Conservation (phyloP, 1,140 invertebrate species). For the Cheumatopsyche charites region DNA sequence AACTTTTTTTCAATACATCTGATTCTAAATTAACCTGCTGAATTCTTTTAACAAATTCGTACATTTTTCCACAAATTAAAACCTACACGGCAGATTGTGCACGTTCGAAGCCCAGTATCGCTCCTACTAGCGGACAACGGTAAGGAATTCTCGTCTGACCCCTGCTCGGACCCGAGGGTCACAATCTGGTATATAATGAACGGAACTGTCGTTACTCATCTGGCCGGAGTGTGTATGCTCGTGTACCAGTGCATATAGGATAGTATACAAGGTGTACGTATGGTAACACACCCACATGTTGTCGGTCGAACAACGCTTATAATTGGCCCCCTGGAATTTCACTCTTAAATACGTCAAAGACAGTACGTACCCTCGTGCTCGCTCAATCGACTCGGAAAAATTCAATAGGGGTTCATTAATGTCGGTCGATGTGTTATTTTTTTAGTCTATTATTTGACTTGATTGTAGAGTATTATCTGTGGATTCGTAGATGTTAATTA, state of each 20-base stretch:
- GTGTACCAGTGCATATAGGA: neutral
- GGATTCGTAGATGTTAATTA: too few species aligned
- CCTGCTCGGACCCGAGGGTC: constrained; percentile 24
- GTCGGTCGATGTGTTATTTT: neutral
- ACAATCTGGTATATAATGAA: constrained; percentile 34
- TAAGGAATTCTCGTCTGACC: constrained; percentile 38
- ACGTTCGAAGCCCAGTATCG: neutral
- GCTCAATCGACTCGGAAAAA: neutral
- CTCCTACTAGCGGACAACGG: constrained; percentile 35
- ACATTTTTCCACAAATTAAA: too few species aligned
- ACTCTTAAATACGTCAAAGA: constrained; percentile 14
- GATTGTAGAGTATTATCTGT: too few species aligned
- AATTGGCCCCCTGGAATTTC: constrained; percentile 28
- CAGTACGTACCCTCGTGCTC: neutral
- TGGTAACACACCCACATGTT: constrained; percentile 27
- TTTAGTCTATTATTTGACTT: neutral
- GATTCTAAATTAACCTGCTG: too few species aligned
- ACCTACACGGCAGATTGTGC: too few species aligned
- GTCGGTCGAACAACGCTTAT: constrained; percentile 15
- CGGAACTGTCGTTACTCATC: constrained; percentile 39
- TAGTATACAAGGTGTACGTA: neutral
- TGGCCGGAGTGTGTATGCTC: neutral
- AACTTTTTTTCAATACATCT: too few species aligned
- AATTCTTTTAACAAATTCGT: too few species aligned
- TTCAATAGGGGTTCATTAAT: neutral